Evolutionary conservation across 2,113 vertebrate species (phyloP), one percentile per base, ranked within the genome.

Genomic region (Anoplopoma fimbria): DNA sequence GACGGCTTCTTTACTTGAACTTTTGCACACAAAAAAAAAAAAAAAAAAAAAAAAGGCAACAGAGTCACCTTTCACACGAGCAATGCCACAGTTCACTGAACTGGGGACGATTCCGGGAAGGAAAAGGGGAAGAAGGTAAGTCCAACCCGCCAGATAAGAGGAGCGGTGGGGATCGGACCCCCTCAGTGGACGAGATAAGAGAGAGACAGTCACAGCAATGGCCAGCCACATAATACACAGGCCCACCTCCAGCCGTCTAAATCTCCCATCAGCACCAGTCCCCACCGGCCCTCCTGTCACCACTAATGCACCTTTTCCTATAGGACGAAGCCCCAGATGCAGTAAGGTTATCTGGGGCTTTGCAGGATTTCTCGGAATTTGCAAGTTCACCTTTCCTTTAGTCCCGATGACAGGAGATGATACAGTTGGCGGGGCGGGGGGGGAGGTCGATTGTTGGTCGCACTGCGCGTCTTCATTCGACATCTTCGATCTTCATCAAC

Each of bases 311-410:
- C 91, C 92, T 88, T 89, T 84, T 93, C 89, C 89, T 92, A 83
- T 78, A 91, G 91, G 89, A 95, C 90, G 76, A 89, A 91, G 91
- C 87, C 90, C 75, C 79, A 70, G 91, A 88, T 83, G 78, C 85
- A 89, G 95, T 94, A 95, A 96, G 93, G 88, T 90, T 96, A 96
- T 96, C 94, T 92, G 91, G 74, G 72, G 83, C 88, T 92, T 92
- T 75, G 89, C 86, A 62, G 83, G 92, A 92, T 90, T 95, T 96
- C 95, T 95, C 87, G 93, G 95, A 95, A 95, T 91, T 83, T 88
- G 84, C 93, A 91, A 96, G 95, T 96, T 96, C 95, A 95, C 94
- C 95, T 96, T 94, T 94, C 92, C 87, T 81, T 78, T 77, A 64
- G 88, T 90, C 87, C 90, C 93, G 95, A 96, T 96, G 94, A 94